Conservation (phyloP, 2,797 vertebrate species). For the Staurois parvus region DNA sequence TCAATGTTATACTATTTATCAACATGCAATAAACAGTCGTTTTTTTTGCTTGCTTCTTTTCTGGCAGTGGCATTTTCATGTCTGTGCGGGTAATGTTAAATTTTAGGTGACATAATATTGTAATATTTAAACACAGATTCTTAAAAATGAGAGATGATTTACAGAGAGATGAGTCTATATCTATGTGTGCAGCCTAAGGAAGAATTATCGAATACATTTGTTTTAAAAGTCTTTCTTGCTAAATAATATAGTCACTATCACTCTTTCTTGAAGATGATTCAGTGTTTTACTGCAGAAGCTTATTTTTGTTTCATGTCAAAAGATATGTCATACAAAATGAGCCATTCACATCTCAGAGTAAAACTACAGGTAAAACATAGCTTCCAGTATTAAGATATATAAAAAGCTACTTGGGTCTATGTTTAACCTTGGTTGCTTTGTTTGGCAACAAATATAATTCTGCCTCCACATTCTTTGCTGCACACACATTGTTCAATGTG, state of each 20-base stretch:
- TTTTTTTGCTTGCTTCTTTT: constrained; percentile 11
- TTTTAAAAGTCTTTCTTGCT: not conserved
- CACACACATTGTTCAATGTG: not conserved
- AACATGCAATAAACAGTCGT: constrained; percentile 43
- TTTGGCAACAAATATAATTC: not conserved
- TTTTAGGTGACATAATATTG: not conserved
- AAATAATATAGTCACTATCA: not conserved
- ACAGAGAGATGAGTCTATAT: no score
- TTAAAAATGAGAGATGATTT: not conserved
- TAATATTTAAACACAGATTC: not conserved
- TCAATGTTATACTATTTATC: constrained; percentile 51
- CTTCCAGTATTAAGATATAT: not conserved
- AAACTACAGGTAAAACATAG: no score
- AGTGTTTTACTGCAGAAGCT: not conserved
- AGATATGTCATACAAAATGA: not conserved
- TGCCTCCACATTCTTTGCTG: not conserved
- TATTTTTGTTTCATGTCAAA: not conserved
- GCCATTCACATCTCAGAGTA: not conserved
- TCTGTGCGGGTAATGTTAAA: not conserved
- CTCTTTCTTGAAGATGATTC: not conserved
- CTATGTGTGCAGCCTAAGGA: not conserved
- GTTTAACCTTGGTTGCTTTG: not conserved
- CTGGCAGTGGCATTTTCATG: not conserved
- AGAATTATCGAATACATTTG: not conserved
- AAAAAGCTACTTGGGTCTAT: not conserved